Percentiles rank a stretch among this genome's conserved stretches.
Evolutionary conservation across 1,140 invertebrate genomes (phyloP).

Genomic region (Steinernema feltiae): DNA sequence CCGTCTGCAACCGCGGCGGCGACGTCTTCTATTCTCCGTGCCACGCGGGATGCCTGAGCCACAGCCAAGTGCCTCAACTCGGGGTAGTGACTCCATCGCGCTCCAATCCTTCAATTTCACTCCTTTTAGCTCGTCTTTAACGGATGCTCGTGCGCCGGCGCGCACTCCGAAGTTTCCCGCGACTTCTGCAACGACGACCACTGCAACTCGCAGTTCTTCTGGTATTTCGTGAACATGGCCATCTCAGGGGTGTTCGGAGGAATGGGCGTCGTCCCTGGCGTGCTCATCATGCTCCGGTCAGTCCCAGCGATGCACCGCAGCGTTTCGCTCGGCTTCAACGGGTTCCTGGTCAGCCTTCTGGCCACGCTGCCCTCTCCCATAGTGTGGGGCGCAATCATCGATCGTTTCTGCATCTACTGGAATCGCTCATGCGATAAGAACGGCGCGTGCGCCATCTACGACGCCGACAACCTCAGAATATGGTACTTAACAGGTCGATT

Average conservation of each 20-base stretch:
- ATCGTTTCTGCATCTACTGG: slow-evolving; percentile 58
- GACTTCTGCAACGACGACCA: slow-evolving; percentile 9
- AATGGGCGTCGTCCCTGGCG: slow-evolving; percentile 51
- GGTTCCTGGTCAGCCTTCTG: slow-evolving; percentile 53
- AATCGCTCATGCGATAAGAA: slow-evolving; percentile 46
- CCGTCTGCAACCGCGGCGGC: slow-evolving; percentile 35
- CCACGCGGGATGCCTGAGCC: slow-evolving; percentile 33
- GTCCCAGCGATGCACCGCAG: slow-evolving; percentile 53
- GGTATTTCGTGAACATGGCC: slow-evolving; percentile 39
- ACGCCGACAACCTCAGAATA: slow-evolving; percentile 44
- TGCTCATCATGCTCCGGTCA: slow-evolving; percentile 53
- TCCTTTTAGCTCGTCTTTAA: background rate
- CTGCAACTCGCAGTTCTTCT: background rate
- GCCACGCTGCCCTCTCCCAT: slow-evolving; percentile 59
- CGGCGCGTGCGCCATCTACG: slow-evolving; percentile 58
- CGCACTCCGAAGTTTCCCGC: background rate
- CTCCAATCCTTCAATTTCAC: background rate
- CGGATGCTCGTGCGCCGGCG: background rate
- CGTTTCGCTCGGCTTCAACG: slow-evolving; percentile 55
- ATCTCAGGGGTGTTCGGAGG: slow-evolving; percentile 49
- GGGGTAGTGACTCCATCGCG: background rate
- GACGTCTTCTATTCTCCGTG: slow-evolving; percentile 41
- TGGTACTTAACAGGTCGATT: slow-evolving; percentile 21
- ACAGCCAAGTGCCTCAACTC: background rate
- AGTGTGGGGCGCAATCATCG: slow-evolving; percentile 58